Evolutionary conservation across 1,140 invertebrate genomes (phyloP).

Genomic region (Pissodes strobi): DNA sequence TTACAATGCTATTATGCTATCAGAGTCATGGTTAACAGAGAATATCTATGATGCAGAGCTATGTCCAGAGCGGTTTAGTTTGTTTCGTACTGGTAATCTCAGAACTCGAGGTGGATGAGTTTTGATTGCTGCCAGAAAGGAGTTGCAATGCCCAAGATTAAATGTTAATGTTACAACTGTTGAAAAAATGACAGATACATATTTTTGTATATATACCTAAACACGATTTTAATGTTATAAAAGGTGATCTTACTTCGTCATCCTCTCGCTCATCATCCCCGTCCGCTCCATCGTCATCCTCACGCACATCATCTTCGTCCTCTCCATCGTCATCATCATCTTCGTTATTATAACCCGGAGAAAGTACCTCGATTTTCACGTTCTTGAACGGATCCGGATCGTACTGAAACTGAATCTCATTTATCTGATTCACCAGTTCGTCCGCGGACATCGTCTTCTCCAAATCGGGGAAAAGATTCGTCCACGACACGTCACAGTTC

Average conservation of each 20-base stretch:
- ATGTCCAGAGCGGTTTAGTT: too few species aligned
- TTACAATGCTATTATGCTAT: too few species aligned
- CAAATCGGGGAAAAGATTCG: background rate
- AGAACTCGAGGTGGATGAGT: too few species aligned
- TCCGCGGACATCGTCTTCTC: background rate
- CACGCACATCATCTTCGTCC: background rate
- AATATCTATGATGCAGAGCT: too few species aligned
- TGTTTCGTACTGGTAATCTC: too few species aligned
- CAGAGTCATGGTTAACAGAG: too few species aligned
- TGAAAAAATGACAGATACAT: background rate
- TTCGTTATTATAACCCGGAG: background rate
- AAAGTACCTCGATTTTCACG: conserved; percentile 3
- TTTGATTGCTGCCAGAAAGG: too few species aligned
- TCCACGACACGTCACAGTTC: background rate
- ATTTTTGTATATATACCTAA: background rate
- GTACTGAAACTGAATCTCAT: background rate
- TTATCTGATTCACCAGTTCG: conserved; percentile 3
- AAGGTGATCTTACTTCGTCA: background rate
- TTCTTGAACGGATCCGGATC: conserved; percentile 6
- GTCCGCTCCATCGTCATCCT: background rate
- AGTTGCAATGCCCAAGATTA: too few species aligned
- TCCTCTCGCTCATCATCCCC: background rate
- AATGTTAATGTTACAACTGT: too few species aligned
- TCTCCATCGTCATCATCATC: too few species aligned
- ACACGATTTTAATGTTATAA: background rate